Conservation (phyloP, 2,797 vertebrate genomes). For the Hippopotamyrus pictus region DNA sequence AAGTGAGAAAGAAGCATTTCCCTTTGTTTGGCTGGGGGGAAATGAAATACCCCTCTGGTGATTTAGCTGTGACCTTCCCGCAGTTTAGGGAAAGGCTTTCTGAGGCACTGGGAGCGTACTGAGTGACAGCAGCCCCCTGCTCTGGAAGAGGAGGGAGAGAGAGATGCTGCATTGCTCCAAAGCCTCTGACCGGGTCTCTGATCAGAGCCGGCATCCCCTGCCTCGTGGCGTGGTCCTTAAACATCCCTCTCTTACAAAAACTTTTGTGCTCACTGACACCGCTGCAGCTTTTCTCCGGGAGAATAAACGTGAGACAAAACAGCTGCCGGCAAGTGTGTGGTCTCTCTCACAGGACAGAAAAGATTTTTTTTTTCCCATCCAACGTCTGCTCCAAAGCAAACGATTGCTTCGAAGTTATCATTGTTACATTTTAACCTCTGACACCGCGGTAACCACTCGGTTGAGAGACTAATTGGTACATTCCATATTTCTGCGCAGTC, state of each 20-base stretch:
- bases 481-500: constrained; percentile 73
- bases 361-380: constrained; percentile 23
- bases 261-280: constrained; percentile 42
- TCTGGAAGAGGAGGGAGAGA: background rate
- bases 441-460: constrained; percentile 56
- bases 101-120: background rate
- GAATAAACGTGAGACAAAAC: constrained; percentile 60
- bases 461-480: constrained; percentile 70
- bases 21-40: background rate
- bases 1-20: background rate
- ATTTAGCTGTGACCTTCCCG: background rate
- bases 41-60: background rate
- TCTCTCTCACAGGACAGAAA: constrained; percentile 33
- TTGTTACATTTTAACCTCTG: constrained; percentile 74
- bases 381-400: constrained; percentile 51
- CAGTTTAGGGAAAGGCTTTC: background rate
- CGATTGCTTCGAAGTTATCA: constrained; percentile 60
- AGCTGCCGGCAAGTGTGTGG: constrained; percentile 30
- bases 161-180: constrained; percentile 54
- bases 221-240: constrained; percentile 46
- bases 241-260: constrained; percentile 35
- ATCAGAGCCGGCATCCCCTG: constrained; percentile 38
- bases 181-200: constrained; percentile 41
- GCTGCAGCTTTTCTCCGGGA: constrained; percentile 53
- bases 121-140: background rate